Evolutionary conservation across 2,888 invertebrate genomes (phyloP).

Genomic region (Trichogramma evanescens): DNA sequence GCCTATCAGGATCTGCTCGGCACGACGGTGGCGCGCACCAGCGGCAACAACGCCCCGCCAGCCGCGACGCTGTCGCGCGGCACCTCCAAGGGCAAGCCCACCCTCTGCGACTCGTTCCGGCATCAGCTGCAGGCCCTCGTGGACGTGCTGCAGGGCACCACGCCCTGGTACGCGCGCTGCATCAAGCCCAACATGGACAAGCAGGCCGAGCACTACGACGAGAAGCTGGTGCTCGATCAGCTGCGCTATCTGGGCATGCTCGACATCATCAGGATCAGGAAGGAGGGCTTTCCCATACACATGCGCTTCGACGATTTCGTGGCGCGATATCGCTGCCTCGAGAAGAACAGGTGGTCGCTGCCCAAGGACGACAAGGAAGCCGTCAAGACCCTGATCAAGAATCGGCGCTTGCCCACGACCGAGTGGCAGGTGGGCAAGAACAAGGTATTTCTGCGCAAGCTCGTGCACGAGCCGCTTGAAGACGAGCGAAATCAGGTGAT

Average conservation of each 20-base stretch:
- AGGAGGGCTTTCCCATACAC: conserved; percentile 85
- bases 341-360: conserved; percentile 33
- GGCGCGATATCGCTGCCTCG: conserved; percentile 68
- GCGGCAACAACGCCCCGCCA: conserved; percentile 46
- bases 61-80: conserved; percentile 66
- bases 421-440: conserved; percentile 87
- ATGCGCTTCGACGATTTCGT: conserved; percentile 71
- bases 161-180: conserved; percentile 88
- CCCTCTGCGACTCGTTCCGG: conserved; percentile 83
- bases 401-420: conserved; percentile 60
- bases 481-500: conserved; percentile 67
- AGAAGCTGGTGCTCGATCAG: conserved; percentile 76
- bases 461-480: conserved; percentile 78
- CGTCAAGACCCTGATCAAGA: conserved; percentile 53
- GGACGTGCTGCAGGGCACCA: conserved; percentile 82
- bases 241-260: conserved; percentile 86
- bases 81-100: conserved; percentile 82
- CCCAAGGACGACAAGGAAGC: conserved; percentile 45
- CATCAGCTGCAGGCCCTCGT: conserved; percentile 82
- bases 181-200: conserved; percentile 88
- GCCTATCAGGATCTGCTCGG: conserved; percentile 46
- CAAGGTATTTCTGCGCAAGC: conserved; percentile 76
- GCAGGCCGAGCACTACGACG: conserved; percentile 70
- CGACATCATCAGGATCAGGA: conserved; percentile 83
- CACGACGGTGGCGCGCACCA: conserved; percentile 38